Evolutionary conservation across 2,888 invertebrate species (phyloP).

Genomic region (Thymelicus sylvestris): DNA sequence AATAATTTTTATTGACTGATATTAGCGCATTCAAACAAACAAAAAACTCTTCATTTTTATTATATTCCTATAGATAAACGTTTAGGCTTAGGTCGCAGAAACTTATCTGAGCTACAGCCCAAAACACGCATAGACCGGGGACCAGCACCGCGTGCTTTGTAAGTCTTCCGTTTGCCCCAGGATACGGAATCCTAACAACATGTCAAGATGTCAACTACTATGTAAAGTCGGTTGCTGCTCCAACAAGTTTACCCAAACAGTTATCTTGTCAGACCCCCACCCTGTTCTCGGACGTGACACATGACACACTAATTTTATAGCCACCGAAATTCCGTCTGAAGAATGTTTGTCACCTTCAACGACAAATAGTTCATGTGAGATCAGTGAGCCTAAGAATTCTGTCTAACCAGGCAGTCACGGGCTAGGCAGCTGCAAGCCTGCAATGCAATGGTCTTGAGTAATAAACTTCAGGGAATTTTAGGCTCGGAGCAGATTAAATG

Average conservation of each 20-base stretch:
- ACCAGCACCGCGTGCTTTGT: too few relatives aligned
- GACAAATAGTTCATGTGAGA: conserved; percentile 27
- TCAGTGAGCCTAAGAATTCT: conserved; percentile 27
- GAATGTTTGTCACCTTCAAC: conserved; percentile 42
- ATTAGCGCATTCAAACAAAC: too few relatives aligned
- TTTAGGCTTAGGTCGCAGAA: too few relatives aligned
- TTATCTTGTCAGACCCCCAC: conserved; percentile 55
- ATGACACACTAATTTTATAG: conserved; percentile 73
- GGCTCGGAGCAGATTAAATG: too few relatives aligned
- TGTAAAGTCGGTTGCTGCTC: conserved; percentile 4
- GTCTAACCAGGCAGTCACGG: conserved; percentile 36
- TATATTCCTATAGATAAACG: too few relatives aligned
- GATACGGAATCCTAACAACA: not conserved
- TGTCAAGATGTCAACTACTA: conserved; percentile 8
- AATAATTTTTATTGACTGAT: too few relatives aligned
- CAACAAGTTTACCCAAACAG: conserved; percentile 58
- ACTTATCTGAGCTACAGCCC: too few relatives aligned
- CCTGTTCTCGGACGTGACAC: conserved; percentile 66
- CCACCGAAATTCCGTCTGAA: conserved; percentile 64
- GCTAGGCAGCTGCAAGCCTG: not conserved
- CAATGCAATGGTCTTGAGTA: not conserved
- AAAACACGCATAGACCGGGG: too few relatives aligned
- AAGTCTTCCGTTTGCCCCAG: not conserved
- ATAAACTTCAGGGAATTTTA: not conserved
- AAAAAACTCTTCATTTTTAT: too few relatives aligned